Percentiles rank a stretch among this genome's conserved stretches.
Evolutionary conservation across 1,140 invertebrate genomes (phyloP).

Genomic region (Metopolophium dirhodum): DNA sequence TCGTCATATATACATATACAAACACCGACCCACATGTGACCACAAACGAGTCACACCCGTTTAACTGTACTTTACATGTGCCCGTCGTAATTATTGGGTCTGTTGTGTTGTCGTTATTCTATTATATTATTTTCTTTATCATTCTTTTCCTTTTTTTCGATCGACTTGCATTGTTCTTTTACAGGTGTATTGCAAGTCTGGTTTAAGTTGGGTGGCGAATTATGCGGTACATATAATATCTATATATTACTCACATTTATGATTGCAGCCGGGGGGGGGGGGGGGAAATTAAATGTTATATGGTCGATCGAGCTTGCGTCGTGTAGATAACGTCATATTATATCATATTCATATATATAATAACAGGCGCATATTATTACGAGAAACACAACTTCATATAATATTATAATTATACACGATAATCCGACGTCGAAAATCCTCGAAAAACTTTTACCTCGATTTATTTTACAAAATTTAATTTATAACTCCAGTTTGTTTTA

Average conservation of each 20-base stretch:
- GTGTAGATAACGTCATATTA: background rate
- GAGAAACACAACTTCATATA: background rate
- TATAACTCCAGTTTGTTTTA: background rate
- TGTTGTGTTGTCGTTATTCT: background rate
- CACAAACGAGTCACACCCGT: slow-evolving; percentile 55
- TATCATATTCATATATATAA: background rate
- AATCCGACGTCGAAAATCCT: background rate
- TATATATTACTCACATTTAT: background rate
- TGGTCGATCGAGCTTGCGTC: background rate
- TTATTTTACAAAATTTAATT: background rate
- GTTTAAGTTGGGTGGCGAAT: background rate
- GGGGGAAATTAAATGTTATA: too few relatives aligned
- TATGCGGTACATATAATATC: background rate
- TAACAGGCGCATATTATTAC: background rate
- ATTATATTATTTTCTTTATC: background rate
- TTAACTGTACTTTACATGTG: slow-evolving; percentile 54
- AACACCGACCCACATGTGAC: slow-evolving; percentile 54
- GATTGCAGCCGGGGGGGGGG: too few relatives aligned
- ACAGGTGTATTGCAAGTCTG: background rate
- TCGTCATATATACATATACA: background rate
- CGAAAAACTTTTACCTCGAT: background rate
- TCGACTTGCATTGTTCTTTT: slow-evolving; percentile 27
- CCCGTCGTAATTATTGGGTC: slow-evolving; percentile 37
- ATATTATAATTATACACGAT: background rate
- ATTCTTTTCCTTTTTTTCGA: slow-evolving; percentile 23